Evolutionary conservation across 2,888 invertebrate species (phyloP).

Genomic region (Drosophila ustulata): DNA sequence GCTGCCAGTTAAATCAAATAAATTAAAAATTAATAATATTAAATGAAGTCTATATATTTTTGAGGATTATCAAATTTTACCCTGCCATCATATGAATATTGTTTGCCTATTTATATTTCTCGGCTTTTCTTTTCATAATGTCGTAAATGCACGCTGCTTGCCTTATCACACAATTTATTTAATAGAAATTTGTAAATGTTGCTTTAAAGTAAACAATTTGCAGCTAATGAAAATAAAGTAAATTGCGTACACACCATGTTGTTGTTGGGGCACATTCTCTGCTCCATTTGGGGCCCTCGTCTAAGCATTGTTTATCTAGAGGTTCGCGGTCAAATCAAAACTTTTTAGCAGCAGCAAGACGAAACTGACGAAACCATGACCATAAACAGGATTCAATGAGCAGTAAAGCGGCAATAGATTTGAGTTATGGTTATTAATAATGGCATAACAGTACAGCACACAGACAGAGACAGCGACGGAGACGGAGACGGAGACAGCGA

Average conservation of each 20-base stretch:
- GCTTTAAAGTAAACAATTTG: slow-evolving; percentile 5
- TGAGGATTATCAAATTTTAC: neutral
- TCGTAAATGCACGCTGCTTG: neutral
- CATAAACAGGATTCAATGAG: slow-evolving; percentile 75
- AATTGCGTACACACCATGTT: neutral
- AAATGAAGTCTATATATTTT: neutral
- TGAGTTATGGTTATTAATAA: slow-evolving; percentile 83
- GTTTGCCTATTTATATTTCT: neutral
- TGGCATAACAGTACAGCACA: slow-evolving; percentile 37
- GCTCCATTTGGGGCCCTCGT: neutral
- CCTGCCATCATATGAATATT: neutral
- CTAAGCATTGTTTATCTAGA: slow-evolving; percentile 30
- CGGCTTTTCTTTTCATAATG: neutral
- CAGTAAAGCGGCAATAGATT: slow-evolving; percentile 80
- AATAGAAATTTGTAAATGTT: slow-evolving; percentile 1
- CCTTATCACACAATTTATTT: neutral
- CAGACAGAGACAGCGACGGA: slow-evolving; percentile 28
- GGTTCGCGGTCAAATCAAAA: slow-evolving; percentile 50
- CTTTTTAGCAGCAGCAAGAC: slow-evolving; percentile 33
- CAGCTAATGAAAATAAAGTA: slow-evolving; percentile 1
- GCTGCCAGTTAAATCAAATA: neutral
- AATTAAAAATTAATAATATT: neutral
- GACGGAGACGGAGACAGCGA: slow-evolving; percentile 9
- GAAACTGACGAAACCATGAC: slow-evolving; percentile 48
- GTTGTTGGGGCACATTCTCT: neutral